Percentiles rank a stretch among this genome's conserved stretches.
phyloP scores from a whole-genome alignment of 2,888 invertebrate genomes.

The Lithophane socia region DNA sequence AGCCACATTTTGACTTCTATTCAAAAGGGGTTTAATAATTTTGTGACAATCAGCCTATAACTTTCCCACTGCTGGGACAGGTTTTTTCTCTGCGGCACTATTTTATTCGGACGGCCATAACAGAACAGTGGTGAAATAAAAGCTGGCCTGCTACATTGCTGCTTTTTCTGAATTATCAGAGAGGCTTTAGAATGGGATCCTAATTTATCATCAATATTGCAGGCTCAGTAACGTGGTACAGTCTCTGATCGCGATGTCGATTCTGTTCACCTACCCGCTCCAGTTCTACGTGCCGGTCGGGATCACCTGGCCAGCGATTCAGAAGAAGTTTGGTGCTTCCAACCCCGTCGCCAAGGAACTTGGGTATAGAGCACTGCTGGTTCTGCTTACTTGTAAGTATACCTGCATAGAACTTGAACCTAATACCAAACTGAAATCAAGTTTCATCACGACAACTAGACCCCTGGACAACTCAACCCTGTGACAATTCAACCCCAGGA shows the following conservation, averaged over 20 bases:
- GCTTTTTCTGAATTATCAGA: neutral
- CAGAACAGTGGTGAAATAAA: neutral
- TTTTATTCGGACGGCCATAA: neutral
- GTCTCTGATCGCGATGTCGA: conserved; percentile 95
- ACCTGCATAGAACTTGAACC: neutral
- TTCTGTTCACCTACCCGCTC: conserved; percentile 97
- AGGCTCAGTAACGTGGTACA: conserved; percentile 96
- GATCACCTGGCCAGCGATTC: conserved; percentile 95
- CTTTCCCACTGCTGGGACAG: neutral
- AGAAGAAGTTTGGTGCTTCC: conserved; percentile 88
- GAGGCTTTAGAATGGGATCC: neutral
- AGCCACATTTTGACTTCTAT: neutral
- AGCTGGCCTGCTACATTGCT: neutral
- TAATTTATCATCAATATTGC: conserved; percentile 70
- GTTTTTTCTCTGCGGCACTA: no score
- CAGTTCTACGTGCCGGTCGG: conserved; percentile 98
- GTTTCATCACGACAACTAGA: neutral
- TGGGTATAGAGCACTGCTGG: conserved; percentile 92
- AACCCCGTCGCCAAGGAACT: conserved; percentile 92
- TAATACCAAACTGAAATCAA: neutral
- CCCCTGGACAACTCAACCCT: neutral
- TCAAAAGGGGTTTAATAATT: neutral
- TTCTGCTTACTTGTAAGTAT: conserved; percentile 96
- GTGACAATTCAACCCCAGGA: neutral
- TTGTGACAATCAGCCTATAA: neutral